phyloP scores from a whole-genome alignment of 2,888 invertebrate species.

The Tiphia femorata region DNA sequence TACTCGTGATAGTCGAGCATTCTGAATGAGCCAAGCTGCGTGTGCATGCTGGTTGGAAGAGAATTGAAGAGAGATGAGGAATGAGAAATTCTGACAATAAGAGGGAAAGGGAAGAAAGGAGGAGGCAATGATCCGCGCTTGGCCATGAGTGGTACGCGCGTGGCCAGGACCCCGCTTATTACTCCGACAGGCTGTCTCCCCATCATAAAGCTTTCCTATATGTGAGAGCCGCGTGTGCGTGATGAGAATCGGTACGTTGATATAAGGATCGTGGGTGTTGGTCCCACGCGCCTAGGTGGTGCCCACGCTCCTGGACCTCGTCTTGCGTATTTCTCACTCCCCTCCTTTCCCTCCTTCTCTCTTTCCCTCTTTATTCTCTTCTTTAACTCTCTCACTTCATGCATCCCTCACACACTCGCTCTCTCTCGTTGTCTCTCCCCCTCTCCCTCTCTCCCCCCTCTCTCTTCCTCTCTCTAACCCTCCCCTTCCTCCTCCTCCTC shows the following conservation, averaged over 20 bases:
- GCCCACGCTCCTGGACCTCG: slow-evolving; percentile 49
- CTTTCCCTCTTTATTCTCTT: background rate
- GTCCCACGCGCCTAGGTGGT: slow-evolving; percentile 69
- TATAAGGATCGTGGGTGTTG: slow-evolving; percentile 65
- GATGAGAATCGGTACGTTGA: slow-evolving; percentile 52
- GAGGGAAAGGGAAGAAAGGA: slow-evolving; percentile 45
- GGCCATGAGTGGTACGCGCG: slow-evolving; percentile 41
- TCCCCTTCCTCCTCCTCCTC: background rate
- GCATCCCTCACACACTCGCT: slow-evolving; percentile 17
- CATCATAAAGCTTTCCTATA: slow-evolving; percentile 54
- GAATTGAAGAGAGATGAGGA: no score
- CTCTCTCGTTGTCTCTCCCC: slow-evolving; percentile 20
- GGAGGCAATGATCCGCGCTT: slow-evolving; percentile 35
- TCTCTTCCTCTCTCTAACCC: slow-evolving; percentile 5
- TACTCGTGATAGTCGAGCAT: no score
- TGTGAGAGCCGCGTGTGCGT: slow-evolving; percentile 48
- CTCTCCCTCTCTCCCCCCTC: slow-evolving; percentile 4
- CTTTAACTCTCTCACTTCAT: no score
- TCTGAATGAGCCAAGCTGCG: no score
- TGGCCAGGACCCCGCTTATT: slow-evolving; percentile 56
- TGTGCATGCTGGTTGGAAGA: no score
- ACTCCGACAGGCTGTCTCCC: slow-evolving; percentile 55
- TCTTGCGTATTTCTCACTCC: slow-evolving; percentile 12
- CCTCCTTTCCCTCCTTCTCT: slow-evolving; percentile 2
- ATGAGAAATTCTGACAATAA: no score